These are phyloP conservation scores for Channa argus DNA, from an alignment of 2,113 vertebrate species.

Conservation along the genomic window DNA sequence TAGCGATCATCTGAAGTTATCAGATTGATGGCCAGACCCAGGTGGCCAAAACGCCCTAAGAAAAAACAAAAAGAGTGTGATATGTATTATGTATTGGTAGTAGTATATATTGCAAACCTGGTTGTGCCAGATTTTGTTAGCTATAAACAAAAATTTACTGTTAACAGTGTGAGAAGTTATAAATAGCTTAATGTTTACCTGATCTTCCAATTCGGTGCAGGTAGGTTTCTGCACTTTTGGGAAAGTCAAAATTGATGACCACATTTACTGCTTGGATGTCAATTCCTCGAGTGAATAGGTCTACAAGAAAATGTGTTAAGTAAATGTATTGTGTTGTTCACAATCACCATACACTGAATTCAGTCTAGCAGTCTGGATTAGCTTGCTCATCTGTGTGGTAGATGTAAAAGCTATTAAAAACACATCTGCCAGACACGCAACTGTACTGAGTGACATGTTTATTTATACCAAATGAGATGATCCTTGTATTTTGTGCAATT, in stretches of 20 bases:
- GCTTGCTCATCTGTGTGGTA: too few relatives aligned
- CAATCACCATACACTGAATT: too few relatives aligned
- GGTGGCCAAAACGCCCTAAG: conserved; percentile 80
- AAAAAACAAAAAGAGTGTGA: neutral
- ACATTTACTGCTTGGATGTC: conserved; percentile 84
- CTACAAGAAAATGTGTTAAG: conserved; percentile 45
- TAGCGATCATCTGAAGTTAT: conserved; percentile 83
- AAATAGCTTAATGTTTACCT: conserved; percentile 54
- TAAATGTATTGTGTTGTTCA: neutral
- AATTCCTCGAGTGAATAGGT: conserved; percentile 82
- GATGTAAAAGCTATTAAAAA: too few relatives aligned
- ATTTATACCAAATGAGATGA: too few relatives aligned
- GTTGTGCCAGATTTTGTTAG: fast-evolving
- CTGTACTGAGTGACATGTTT: too few relatives aligned
- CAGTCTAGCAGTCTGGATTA: too few relatives aligned
- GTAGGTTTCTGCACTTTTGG: conserved; percentile 82
- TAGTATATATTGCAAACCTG: neutral
- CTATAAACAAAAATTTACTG: neutral
- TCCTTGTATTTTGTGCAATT: too few relatives aligned
- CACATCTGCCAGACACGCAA: too few relatives aligned
- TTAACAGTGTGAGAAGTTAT: too few relatives aligned
- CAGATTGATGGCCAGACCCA: conserved; percentile 83
- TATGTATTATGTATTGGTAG: neutral
- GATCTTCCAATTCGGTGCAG: conserved; percentile 83
- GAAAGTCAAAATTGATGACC: conserved; percentile 84